Evolutionary conservation across 1,140 invertebrate genomes (phyloP).

Genomic region (Hydropsyche tenuis): DNA sequence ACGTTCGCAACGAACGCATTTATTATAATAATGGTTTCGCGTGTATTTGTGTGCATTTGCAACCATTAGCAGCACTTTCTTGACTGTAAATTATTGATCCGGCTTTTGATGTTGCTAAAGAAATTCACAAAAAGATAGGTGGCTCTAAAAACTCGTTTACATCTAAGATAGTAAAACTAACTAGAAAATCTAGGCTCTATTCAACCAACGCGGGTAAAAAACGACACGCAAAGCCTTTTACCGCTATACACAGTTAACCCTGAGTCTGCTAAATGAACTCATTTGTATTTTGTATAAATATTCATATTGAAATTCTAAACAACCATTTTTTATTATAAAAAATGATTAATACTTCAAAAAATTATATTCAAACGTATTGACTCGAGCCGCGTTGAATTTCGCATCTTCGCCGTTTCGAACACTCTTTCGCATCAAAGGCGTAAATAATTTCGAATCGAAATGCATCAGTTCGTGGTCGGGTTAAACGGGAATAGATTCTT

Average conservation of each 20-base stretch:
- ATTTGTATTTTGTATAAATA: conserved; percentile 13
- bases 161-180: conserved; percentile 43
- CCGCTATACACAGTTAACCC: conserved; percentile 38
- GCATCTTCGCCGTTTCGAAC: no score
- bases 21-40: conserved; percentile 13
- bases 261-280: conserved; percentile 20
- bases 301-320: background rate
- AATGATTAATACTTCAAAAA: no score
- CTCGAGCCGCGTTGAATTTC: no score
- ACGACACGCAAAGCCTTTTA: conserved; percentile 42
- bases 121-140: conserved; percentile 42
- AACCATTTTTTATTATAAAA: no score
- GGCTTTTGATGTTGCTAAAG: conserved; percentile 32
- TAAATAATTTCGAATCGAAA: conserved; percentile 1
- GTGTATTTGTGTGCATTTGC: background rate
- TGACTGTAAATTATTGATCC: conserved; percentile 39
- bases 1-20: background rate
- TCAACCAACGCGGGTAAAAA: conserved; percentile 33
- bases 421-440: background rate
- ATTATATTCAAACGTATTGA: no score
- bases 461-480: conserved; percentile 13
- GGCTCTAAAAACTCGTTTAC: conserved; percentile 43
- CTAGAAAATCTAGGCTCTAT: conserved; percentile 45
- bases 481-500: conserved; percentile 42
- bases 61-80: conserved; percentile 27